These are phyloP conservation scores for Beroe forskalii DNA, from an alignment of 37 sponge, comb jelly and placozoan species.

Conservation along the genomic window DNA sequence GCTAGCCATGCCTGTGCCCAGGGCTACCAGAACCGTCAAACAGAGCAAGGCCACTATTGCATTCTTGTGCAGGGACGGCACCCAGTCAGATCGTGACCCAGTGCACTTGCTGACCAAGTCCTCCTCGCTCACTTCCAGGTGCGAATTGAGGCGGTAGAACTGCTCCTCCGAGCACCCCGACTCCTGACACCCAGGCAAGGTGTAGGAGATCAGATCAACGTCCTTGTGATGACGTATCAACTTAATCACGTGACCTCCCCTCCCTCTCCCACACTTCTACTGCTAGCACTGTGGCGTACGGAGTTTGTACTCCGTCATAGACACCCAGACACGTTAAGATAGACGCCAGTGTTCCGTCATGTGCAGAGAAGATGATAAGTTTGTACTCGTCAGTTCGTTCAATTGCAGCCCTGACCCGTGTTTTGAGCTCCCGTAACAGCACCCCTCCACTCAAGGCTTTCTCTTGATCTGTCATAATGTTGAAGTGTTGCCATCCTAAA, in stretches of 20 bases:
- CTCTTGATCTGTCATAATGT: background rate
- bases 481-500: constrained; percentile 3
- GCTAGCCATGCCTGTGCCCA: too few relatives aligned
- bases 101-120: too few relatives aligned
- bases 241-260: background rate
- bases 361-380: constrained; percentile 35
- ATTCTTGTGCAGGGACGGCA: too few relatives aligned
- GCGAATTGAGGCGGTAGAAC: constrained; percentile 3
- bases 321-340: constrained; percentile 56
- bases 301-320: constrained; percentile 21
- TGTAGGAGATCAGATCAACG: constrained; percentile 20
- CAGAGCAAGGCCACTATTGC: too few relatives aligned
- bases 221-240: constrained; percentile 24
- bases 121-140: too few relatives aligned
- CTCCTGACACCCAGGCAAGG: constrained; percentile 25
- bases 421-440: background rate
- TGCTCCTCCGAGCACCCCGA: constrained; percentile 1
- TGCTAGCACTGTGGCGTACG: constrained; percentile 45
- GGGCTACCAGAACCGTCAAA: too few relatives aligned
- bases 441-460: constrained; percentile 30
- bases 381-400: background rate
- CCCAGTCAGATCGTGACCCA: too few relatives aligned
- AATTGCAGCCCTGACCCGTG: background rate
- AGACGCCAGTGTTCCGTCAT: constrained; percentile 40
- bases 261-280: constrained; percentile 40